A percentile compares a stretch with the other conserved stretches of the same genome.
Evolutionary conservation across 2,888 invertebrate genomes (phyloP).

Genomic region (Platynereis dumerilii): DNA sequence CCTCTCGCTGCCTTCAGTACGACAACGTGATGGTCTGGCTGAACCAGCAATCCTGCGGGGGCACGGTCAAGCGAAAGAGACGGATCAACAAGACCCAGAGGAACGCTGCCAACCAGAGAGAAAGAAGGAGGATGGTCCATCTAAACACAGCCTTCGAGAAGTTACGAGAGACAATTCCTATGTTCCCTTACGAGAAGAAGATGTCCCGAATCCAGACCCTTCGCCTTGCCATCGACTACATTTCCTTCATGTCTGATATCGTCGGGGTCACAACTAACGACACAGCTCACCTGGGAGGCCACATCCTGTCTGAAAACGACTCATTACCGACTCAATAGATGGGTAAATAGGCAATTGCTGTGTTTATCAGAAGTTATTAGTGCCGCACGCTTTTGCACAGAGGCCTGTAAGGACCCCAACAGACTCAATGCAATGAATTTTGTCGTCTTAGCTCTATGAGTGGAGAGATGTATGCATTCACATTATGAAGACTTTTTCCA

Average conservation of each 20-base stretch:
- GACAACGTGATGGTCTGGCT: constrained; percentile 32
- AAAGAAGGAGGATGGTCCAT: constrained; percentile 53
- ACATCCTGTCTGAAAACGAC: too few species aligned
- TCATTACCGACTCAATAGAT: too few species aligned
- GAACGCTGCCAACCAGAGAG: constrained; percentile 54
- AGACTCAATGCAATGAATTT: too few species aligned
- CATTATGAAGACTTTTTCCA: too few species aligned
- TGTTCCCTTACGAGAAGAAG: constrained; percentile 56
- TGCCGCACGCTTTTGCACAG: too few species aligned
- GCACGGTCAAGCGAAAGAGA: constrained; percentile 47
- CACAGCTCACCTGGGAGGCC: too few species aligned
- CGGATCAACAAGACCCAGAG: constrained; percentile 49
- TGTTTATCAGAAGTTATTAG: too few species aligned
- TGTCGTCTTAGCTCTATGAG: too few species aligned
- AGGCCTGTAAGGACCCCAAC: too few species aligned
- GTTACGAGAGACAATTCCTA: constrained; percentile 51
- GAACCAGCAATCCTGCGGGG: constrained; percentile 35
- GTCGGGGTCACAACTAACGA: constrained; percentile 1
- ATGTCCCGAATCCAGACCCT: constrained; percentile 47
- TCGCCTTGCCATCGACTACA: constrained; percentile 30
- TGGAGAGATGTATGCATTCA: too few species aligned
- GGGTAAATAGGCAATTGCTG: too few species aligned
- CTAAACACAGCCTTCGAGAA: constrained; percentile 54
- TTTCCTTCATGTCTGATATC: constrained; percentile 29
- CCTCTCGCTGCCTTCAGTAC: constrained; percentile 8